Evolutionary conservation across 2,888 invertebrate species (phyloP).

Genomic region (Dryadula phaetusa): DNA sequence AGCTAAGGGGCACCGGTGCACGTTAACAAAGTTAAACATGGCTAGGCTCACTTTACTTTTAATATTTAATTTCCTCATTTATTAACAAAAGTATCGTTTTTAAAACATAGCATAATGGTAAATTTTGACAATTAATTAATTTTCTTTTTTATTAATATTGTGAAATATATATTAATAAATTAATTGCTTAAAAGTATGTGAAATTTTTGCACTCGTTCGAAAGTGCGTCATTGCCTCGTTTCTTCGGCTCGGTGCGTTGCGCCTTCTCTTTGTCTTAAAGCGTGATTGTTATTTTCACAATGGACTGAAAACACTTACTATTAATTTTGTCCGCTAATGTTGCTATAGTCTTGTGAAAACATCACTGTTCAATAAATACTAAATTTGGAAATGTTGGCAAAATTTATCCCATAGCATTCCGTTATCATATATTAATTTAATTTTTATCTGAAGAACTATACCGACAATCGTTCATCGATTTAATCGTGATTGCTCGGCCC

Average conservation of each 20-base stretch:
- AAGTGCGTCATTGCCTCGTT: constrained; percentile 43
- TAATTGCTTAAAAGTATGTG: constrained; percentile 34
- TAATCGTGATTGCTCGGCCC: neutral
- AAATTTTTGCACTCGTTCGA: constrained; percentile 41
- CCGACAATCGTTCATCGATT: neutral
- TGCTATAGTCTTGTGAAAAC: too few species aligned
- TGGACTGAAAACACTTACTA: constrained; percentile 32
- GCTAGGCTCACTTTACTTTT: constrained; percentile 57
- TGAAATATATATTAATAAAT: neutral
- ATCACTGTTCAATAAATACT: too few species aligned
- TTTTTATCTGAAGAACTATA: neutral
- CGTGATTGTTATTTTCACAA: constrained; percentile 44
- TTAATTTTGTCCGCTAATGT: constrained; percentile 37
- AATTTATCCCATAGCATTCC: too few species aligned
- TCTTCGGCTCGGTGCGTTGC: constrained; percentile 45
- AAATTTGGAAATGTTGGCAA: too few species aligned
- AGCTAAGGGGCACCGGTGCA: constrained; percentile 64
- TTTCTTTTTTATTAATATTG: neutral
- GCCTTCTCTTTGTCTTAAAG: constrained; percentile 45
- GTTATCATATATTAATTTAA: too few species aligned
- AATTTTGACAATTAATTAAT: neutral
- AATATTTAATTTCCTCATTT: neutral
- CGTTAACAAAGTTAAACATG: constrained; percentile 71
- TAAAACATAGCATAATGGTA: neutral
- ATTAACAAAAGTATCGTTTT: neutral